A percentile compares a stretch with the other conserved stretches of the same genome.
Evolutionary conservation across 2,113 vertebrate species (phyloP).

Genomic region (Ageneiosus marmoratus): DNA sequence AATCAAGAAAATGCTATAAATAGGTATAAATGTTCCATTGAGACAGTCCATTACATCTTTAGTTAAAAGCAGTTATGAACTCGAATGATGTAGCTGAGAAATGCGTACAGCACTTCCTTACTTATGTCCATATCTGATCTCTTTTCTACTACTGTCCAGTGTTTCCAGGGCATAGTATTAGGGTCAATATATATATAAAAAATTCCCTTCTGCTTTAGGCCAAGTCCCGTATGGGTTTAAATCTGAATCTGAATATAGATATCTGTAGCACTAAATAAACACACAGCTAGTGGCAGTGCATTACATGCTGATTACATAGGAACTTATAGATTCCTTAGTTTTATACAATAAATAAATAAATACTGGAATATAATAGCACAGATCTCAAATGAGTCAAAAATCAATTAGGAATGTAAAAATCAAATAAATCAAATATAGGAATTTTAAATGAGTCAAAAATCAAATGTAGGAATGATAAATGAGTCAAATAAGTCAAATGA

Average conservation of each 20-base stretch:
- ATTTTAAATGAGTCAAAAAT: no score
- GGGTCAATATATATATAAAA: neutral
- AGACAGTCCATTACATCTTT: neutral
- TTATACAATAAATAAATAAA: neutral
- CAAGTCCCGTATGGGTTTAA: neutral
- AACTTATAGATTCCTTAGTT: neutral
- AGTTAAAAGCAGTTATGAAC: neutral
- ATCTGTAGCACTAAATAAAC: neutral
- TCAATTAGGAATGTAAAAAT: no score
- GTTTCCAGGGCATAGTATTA: neutral
- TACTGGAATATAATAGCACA: neutral
- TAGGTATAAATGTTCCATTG: neutral
- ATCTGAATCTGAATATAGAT: neutral
- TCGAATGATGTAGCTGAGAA: neutral
- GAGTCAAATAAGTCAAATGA: no score
- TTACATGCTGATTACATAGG: neutral
- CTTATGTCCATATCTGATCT: neutral
- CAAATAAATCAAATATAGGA: no score
- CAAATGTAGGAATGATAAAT: no score
- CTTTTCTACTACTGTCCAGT: neutral
- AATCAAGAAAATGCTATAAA: neutral
- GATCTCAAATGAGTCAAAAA: neutral
- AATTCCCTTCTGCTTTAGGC: neutral
- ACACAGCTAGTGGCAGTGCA: neutral
- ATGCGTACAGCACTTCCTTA: neutral